Conservation (phyloP, 2,113 vertebrate genomes). For the Pseudolaguvia tuberculata region DNA sequence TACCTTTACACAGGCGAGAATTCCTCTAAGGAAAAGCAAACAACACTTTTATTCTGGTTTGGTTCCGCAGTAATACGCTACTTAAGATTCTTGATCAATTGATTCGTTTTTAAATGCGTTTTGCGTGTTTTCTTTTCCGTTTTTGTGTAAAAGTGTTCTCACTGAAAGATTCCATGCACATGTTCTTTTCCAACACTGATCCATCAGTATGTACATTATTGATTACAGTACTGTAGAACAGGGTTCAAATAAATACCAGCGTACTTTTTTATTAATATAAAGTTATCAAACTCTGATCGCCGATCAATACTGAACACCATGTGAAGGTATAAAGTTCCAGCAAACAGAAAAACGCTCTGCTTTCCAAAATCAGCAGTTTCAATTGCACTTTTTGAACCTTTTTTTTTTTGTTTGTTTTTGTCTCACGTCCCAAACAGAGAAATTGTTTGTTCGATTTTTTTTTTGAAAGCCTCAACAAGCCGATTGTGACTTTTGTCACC, state of each 20-base stretch:
- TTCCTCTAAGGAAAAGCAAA: slow-evolving; percentile 70
- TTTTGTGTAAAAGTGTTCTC: slow-evolving; percentile 91
- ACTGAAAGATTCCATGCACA: slow-evolving; percentile 88
- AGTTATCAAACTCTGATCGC: slow-evolving; percentile 87
- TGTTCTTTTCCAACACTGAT: slow-evolving; percentile 82
- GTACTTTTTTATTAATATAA: slow-evolving; percentile 80
- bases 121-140: slow-evolving; percentile 66
- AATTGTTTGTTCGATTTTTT: slow-evolving; percentile 53
- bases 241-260: slow-evolving; percentile 97
- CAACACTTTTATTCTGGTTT: slow-evolving; percentile 62
- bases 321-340: slow-evolving; percentile 90
- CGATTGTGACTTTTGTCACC: slow-evolving; percentile 57
- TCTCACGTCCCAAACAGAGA: slow-evolving; percentile 60
- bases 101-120: slow-evolving; percentile 46
- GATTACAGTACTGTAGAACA: slow-evolving; percentile 88
- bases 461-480: slow-evolving; percentile 74
- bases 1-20: slow-evolving; percentile 82
- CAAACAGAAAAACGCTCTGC: slow-evolving; percentile 88
- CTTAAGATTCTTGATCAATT: slow-evolving; percentile 39
- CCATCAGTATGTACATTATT: slow-evolving; percentile 83
- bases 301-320: slow-evolving; percentile 95
- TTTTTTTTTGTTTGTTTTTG: slow-evolving; percentile 2
- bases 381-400: slow-evolving; percentile 70
- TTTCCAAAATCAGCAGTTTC: slow-evolving; percentile 65
- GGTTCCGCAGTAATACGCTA: slow-evolving; percentile 66